phyloP scores from a whole-genome alignment of 1,140 invertebrate genomes.

The Aphis craccivora region DNA sequence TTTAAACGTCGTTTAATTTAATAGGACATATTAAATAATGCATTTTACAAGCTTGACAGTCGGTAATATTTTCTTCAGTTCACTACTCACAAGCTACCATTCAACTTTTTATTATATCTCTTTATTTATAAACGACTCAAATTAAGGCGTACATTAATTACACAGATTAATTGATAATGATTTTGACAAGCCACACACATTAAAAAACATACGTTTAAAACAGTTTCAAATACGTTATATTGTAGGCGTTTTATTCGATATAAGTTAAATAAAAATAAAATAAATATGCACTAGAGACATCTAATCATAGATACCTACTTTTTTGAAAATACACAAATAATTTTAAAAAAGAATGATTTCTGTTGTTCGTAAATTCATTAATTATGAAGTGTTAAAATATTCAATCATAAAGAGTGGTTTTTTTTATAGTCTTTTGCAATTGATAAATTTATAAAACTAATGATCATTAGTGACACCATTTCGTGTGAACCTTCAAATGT shows the following conservation, averaged over 20 bases:
- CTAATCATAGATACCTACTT: not conserved
- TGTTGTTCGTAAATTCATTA: not conserved
- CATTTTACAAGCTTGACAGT: not conserved
- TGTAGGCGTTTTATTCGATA: not conserved
- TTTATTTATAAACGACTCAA: slow-evolving; percentile 16
- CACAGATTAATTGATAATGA: slow-evolving; percentile 9
- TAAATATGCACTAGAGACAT: not conserved
- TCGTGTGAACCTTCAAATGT: not conserved
- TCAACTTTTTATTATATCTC: not conserved
- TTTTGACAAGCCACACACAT: not conserved
- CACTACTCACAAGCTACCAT: not conserved
- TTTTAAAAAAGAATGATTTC: not conserved
- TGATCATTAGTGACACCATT: not conserved
- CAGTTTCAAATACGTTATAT: not conserved
- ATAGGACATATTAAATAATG: slow-evolving; percentile 16
- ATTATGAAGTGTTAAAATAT: not conserved
- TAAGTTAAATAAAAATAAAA: not conserved
- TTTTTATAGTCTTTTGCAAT: not conserved
- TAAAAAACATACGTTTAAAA: not conserved
- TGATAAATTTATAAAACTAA: not conserved
- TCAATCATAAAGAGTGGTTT: not conserved
- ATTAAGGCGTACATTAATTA: slow-evolving; percentile 12
- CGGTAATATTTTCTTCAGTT: not conserved
- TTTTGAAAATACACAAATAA: not conserved
- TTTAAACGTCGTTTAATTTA: slow-evolving; percentile 9